Base-by-base conservation (phyloP, 2,888 invertebrate genomes). In the Oasisia sp. region DNA sequence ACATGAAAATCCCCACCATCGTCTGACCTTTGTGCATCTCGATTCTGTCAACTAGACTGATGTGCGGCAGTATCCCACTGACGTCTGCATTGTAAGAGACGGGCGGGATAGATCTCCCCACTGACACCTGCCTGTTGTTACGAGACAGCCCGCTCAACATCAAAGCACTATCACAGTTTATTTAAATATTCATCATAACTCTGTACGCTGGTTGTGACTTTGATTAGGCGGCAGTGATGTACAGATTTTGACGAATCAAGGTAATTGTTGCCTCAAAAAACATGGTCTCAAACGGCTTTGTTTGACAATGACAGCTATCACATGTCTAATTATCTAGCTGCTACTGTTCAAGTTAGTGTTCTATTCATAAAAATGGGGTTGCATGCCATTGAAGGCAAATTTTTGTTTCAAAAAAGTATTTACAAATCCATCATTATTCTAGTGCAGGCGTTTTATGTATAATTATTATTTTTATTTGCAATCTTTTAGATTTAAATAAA, bases 111-210 rank as follows among this genome's bases (percentile, higher is more conserved):
- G 74, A 74, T 74, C 19, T 19, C 27, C 74, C n/a, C 14, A 58
- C 27, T 74, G 74, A 74, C 74, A 74, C 74, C 74, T 74, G 74
- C 27, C 74, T 74, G 27, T 74, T 74, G 27, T 74, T 74, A 74
- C 1, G 7, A 27, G 74, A 74, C 74, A 74, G 74, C n/a, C 27
- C 74, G 7, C 27, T 74, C 27, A 74, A 74, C 19, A 74, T 74
- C 74, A 27, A 74, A 74, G 74, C n/a, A 27, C 3, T 74, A 74
- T 74, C 14, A 74, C n/a, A n/a, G 27, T 74, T 74, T 74, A 27
- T 74, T 74, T 74, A 74, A 74, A 74, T 74, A 74, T 74, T 74
- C n/a, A 74, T 74, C 74, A 74, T 74, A 74, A 74, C 27, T 74
- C n/a, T n/a, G 27, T 74, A 74, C 74, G n/a, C 27, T 74, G n/a